Percentiles rank a stretch among this genome's conserved stretches.
These are phyloP conservation scores for Pollenia amentaria DNA, from an alignment of 2,888 invertebrate species.

Conservation along the genomic window DNA sequence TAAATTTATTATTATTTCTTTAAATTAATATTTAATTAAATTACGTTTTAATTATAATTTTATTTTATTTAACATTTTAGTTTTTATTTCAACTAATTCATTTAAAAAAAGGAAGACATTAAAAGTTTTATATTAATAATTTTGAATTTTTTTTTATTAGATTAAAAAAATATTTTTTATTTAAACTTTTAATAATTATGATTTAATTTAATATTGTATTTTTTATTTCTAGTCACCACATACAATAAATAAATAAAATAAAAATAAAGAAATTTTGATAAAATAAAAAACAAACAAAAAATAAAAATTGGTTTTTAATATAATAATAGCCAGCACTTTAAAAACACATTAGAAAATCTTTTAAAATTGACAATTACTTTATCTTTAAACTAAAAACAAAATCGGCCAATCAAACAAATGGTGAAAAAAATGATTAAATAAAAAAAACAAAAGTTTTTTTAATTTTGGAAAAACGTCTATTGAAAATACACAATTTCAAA, in stretches of 20 bases:
- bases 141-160: constrained; percentile 58
- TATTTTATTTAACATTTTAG: constrained; percentile 49
- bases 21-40: constrained; percentile 34
- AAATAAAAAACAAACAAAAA: constrained; percentile 27
- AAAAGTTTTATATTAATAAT: constrained; percentile 40
- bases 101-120: constrained; percentile 28
- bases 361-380: constrained; percentile 56
- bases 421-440: constrained; percentile 1
- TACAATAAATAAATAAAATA: constrained; percentile 64
- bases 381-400: neutral
- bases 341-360: constrained; percentile 9
- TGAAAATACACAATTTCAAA: too few relatives aligned
- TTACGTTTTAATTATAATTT: constrained; percentile 50
- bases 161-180: constrained; percentile 28
- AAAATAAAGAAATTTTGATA: constrained; percentile 61
- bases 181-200: constrained; percentile 55
- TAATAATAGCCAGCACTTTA: constrained; percentile 31
- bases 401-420: constrained; percentile 13
- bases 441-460: neutral
- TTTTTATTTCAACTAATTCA: constrained; percentile 31
- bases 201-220: constrained; percentile 66
- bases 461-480: neutral
- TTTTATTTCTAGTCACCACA: constrained; percentile 72
- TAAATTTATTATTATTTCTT: constrained; percentile 51
- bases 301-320: constrained; percentile 40